Base-by-base conservation (phyloP, 2,888 invertebrate genomes). In the Amphipoea oculea region DNA sequence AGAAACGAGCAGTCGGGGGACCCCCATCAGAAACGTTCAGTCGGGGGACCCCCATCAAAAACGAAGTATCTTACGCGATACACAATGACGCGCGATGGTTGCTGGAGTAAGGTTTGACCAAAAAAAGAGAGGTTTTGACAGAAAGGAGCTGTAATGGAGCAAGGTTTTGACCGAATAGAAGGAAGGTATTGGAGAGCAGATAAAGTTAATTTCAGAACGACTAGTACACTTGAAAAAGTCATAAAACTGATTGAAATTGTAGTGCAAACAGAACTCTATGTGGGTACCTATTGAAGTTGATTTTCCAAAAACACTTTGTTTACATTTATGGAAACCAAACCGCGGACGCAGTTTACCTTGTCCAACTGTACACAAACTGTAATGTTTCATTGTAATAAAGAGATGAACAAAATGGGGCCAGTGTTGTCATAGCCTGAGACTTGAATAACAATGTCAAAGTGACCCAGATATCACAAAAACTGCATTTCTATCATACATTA, bases 391-490 rank as follows among this genome's bases (percentile, higher is more conserved):
- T 45, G 54, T 36, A 45, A 54, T 36, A 69, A 42, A 71, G 65
- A 75, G 84, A 83, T 75, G 75, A 75, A 72, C n/a, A 6, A 62
- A 83, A 84, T 51, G 45, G 29, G 80, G 75, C 7, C 75, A 70
- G 45, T 62, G 70, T 69, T 51, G 80, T 80, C 57, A 80, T 36
- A 67, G 45, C 23, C 42, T 14, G 36, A 29, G 17, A 14, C 29
- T 29, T 68, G 84, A 83, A 83, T 83, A 83, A 79, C 75, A 83
- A 84, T 84, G 79, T 29, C 42, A 74, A 65, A n/a, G 57, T 68
- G 84, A 83, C 84, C 84, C 40, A 76, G 81, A 84, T 84, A 68
- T 63, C 45, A 76, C 68, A 29, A 85, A 85, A 72, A 81, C 62
- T 81, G 71, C 77, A 73, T 84, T 83, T 68, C 29, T 68, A 12